Base-by-base conservation (phyloP, 2,797 vertebrate genomes). In the Melanotaenia parkinsoni region DNA sequence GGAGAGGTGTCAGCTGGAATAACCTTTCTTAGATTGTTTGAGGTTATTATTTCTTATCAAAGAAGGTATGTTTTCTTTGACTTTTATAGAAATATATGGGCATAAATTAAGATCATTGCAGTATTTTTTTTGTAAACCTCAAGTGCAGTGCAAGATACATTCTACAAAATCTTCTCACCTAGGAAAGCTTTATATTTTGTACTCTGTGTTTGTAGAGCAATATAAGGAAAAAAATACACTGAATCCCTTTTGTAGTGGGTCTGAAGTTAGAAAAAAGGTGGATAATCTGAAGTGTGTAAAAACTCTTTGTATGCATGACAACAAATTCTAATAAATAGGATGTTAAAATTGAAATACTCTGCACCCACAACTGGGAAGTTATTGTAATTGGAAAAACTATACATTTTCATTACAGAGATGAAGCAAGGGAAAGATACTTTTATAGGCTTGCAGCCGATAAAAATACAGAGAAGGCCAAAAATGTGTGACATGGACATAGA, bases 401-500 rank as follows among this genome's bases (percentile, higher is more conserved):
- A 37, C 22, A 37, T 58, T 43, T 22, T 32, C 16, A 47, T 14
- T 43, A 57, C 58, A 28, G 32, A 38, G n/a, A 43, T 45, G 11
- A 79, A 65, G 45, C 7, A 2, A 45, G 5, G 37, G 12, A 13
- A 12, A 3, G 2, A 45, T 10, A 26, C 22, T 50, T 28, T 26
- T 26, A 26, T 26, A 26, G 26, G 30, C 59, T 67, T 58, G 45
- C 45, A 63, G 43, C 5, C 63, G 28, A 35, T 63, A 38, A 70
- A 45, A 67, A 51, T 0, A 64, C 5, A 16, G 20, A 43, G 13
- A 69, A 32, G 28, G 14, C 8, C 28, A 64, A 20, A 43, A 61
- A 37, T n/a, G 14, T 61, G 54, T 33, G 6, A 5, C 72, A 50
- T 33, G 40, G 50, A 62, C 20, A 12, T 35, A 24, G 24, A 67